phyloP scores from a whole-genome alignment of 1,140 invertebrate genomes.

The Trichonephila inaurata region DNA sequence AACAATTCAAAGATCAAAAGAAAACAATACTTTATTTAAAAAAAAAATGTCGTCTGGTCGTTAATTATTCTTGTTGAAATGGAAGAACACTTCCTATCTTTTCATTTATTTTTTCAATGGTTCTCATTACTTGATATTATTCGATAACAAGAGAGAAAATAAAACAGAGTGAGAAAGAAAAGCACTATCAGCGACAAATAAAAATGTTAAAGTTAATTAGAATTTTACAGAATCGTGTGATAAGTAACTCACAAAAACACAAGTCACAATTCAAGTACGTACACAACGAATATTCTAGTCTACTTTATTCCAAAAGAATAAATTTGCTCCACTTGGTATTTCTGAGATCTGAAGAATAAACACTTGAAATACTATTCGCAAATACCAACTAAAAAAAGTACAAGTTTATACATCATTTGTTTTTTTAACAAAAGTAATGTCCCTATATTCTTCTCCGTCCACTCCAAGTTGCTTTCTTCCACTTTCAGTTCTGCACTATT shows the following conservation, averaged over 20 bases:
- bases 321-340: slow-evolving; percentile 29
- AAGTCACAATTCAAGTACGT: background rate
- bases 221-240: background rate
- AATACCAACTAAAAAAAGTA: slow-evolving; percentile 25
- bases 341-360: slow-evolving; percentile 40
- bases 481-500: background rate
- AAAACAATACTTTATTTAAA: no score
- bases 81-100: background rate
- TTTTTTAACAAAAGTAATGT: slow-evolving; percentile 57
- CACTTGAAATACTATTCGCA: slow-evolving; percentile 39
- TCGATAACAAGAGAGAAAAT: background rate
- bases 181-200: background rate
- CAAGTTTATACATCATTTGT: slow-evolving; percentile 42
- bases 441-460: slow-evolving; percentile 44
- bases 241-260: slow-evolving; percentile 32
- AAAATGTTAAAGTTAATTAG: slow-evolving; percentile 9
- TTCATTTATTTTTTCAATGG: background rate
- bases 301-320: slow-evolving; percentile 14
- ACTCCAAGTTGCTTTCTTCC: slow-evolving; percentile 16
- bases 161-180: background rate
- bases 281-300: background rate
- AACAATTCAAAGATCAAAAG: no score
- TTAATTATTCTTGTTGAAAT: background rate
- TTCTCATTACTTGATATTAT: background rate
- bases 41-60: background rate